Conservation (phyloP, 64 coral and sea anemone species). For the Stichodactyla helianthus region DNA sequence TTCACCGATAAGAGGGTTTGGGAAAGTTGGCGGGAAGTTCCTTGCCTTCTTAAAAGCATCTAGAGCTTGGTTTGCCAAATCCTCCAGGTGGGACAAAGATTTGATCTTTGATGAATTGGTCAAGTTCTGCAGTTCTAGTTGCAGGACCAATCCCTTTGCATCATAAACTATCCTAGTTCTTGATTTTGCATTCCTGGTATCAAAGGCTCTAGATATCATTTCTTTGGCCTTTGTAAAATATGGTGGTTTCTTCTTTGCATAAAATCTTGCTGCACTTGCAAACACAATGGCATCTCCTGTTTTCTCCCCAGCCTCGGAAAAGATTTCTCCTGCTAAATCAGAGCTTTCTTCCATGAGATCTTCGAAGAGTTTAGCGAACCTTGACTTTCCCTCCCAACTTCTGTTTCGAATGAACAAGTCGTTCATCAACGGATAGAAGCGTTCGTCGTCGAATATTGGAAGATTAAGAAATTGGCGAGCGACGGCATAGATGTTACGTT, state of each 20-base stretch:
- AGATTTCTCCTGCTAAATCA: conserved; percentile 40
- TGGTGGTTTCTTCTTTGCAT: conserved; percentile 57
- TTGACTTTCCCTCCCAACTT: background rate
- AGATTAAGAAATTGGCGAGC: conserved; percentile 37
- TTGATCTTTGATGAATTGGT: conserved; percentile 1
- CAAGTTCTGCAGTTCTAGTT: conserved; percentile 31
- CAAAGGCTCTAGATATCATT: conserved; percentile 26
- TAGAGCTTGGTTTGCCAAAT: conserved; percentile 39
- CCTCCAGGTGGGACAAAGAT: conserved; percentile 12
- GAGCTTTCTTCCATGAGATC: conserved; percentile 30
- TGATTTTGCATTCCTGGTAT: conserved; percentile 33
- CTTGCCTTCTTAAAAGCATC: conserved; percentile 38
- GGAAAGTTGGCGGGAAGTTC: conserved; percentile 58
- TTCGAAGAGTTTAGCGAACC: conserved; percentile 68
- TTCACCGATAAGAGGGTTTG: conserved; percentile 67
- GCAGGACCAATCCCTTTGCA: conserved; percentile 45
- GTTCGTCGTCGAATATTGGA: conserved; percentile 43
- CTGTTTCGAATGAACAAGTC: conserved; percentile 63
- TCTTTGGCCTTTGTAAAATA: conserved; percentile 51
- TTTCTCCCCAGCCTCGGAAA: conserved; percentile 44
- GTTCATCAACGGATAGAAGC: conserved; percentile 48
- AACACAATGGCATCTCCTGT: conserved; percentile 52
- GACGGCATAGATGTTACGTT: conserved; percentile 24
- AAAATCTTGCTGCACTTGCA: conserved; percentile 58
- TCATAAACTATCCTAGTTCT: conserved; percentile 38